A percentile compares a stretch with the other conserved stretches of the same genome.
These are phyloP conservation scores for Aricia artaxerxes DNA, from an alignment of 2,888 invertebrate species.

Conservation along the genomic window DNA sequence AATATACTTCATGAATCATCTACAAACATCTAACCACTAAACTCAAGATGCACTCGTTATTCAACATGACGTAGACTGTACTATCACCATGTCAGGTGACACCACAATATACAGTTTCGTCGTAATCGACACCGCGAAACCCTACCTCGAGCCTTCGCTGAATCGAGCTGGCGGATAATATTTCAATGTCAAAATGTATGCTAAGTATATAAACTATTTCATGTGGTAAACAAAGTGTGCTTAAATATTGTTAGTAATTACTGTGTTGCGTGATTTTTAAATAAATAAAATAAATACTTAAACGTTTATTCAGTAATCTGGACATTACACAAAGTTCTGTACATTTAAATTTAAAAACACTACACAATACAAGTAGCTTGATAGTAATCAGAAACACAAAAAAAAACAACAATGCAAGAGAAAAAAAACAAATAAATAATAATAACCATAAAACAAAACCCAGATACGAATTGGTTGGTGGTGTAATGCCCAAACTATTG, in stretches of 20 bases:
- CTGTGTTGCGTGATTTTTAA: neutral
- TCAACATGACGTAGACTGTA: conserved; percentile 1
- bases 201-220: neutral
- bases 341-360: too few relatives aligned
- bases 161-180: conserved; percentile 17
- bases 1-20: neutral
- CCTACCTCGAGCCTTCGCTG: conserved; percentile 7
- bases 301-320: too few relatives aligned
- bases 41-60: neutral
- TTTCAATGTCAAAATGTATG: conserved; percentile 22
- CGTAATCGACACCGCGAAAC: neutral
- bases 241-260: neutral
- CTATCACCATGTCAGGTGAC: conserved; percentile 18
- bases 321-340: too few relatives aligned
- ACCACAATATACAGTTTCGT: conserved; percentile 10
- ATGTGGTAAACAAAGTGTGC: neutral
- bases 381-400: too few relatives aligned
- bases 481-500: too few relatives aligned
- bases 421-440: too few relatives aligned
- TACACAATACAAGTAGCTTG: too few relatives aligned
- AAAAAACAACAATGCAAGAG: too few relatives aligned
- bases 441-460: too few relatives aligned
- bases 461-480: too few relatives aligned
- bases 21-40: neutral
- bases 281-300: too few relatives aligned